Evolutionary conservation across 2,888 invertebrate genomes (phyloP).

Genomic region (Ectobius pallidus): DNA sequence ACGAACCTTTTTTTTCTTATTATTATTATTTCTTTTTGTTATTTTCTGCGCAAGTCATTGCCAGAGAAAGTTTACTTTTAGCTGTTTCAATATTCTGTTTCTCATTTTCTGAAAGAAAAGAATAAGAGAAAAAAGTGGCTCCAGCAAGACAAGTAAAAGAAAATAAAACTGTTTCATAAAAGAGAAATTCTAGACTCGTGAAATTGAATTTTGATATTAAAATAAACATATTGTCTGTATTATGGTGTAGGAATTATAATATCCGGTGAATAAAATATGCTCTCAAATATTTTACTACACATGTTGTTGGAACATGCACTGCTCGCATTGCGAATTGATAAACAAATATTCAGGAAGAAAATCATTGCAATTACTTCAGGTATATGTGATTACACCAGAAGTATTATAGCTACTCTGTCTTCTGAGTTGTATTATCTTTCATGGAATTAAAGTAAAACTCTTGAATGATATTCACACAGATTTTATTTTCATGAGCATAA

Average conservation of each 20-base stretch:
- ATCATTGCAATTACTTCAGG: too few relatives aligned
- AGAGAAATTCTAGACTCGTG: constrained; percentile 40
- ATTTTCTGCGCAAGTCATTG: constrained; percentile 44
- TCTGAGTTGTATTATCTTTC: too few relatives aligned
- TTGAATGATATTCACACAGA: too few relatives aligned
- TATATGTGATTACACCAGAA: too few relatives aligned
- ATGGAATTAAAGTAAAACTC: too few relatives aligned
- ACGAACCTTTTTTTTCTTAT: constrained; percentile 41
- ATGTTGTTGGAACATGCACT: not conserved
- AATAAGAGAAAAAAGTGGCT: constrained; percentile 37
- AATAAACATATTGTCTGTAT: constrained; percentile 42
- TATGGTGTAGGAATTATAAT: constrained; percentile 18
- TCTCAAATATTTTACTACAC: not conserved
- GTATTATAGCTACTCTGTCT: too few relatives aligned
- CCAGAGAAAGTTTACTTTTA: constrained; percentile 49
- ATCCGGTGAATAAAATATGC: constrained; percentile 21
- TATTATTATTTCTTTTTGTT: constrained; percentile 36
- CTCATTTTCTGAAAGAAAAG: constrained; percentile 46
- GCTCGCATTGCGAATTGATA: too few relatives aligned
- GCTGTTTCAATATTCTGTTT: constrained; percentile 50
- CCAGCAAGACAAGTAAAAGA: constrained; percentile 37
- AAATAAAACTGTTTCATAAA: constrained; percentile 42
- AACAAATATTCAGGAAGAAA: too few relatives aligned
- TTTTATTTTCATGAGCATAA: too few relatives aligned
- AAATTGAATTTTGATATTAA: constrained; percentile 45